A percentile compares a stretch with the other conserved stretches of the same genome.
phyloP scores from a whole-genome alignment of 2,113 vertebrate species.

The Columba janthina region DNA sequence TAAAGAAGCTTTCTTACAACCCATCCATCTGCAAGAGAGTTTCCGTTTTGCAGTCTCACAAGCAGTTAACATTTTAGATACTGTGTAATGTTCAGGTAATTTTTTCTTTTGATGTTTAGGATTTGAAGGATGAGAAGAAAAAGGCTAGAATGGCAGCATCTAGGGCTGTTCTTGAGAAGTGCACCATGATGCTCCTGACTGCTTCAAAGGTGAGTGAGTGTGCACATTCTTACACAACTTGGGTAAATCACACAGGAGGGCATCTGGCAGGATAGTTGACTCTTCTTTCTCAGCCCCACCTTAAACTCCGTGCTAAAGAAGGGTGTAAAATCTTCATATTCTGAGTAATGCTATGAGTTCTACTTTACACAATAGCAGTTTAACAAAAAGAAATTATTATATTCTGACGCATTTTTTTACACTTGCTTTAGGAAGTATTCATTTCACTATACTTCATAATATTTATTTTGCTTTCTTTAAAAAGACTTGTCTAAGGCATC shows the following conservation, averaged over 20 bases:
- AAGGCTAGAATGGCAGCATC: constrained; percentile 97
- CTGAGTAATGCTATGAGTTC: not conserved
- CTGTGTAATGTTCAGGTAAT: not conserved
- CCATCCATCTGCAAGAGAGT: not conserved
- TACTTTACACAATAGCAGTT: not conserved
- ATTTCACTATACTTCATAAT: not conserved
- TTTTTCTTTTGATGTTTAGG: constrained; percentile 71
- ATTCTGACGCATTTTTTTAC: not conserved
- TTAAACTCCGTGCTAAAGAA: not conserved
- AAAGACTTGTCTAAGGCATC: constrained; percentile 97
- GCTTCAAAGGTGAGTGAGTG: constrained; percentile 88
- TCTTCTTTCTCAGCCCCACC: not conserved
- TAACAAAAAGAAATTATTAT: not conserved
- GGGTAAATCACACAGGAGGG: not conserved
- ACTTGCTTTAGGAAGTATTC: not conserved
- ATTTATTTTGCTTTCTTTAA: constrained; percentile 6
- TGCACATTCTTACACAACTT: not conserved
- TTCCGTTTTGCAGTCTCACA: not conserved
- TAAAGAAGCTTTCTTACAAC: not conserved
- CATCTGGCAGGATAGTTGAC: not conserved
- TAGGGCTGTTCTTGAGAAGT: constrained; percentile 95
- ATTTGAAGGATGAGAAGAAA: constrained; percentile 98
- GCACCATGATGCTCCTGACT: constrained; percentile 99
- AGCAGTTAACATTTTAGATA: not conserved
- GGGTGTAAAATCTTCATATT: not conserved